Base-by-base conservation (phyloP, 2,888 invertebrate genomes). In the Dynastes grantii region DNA sequence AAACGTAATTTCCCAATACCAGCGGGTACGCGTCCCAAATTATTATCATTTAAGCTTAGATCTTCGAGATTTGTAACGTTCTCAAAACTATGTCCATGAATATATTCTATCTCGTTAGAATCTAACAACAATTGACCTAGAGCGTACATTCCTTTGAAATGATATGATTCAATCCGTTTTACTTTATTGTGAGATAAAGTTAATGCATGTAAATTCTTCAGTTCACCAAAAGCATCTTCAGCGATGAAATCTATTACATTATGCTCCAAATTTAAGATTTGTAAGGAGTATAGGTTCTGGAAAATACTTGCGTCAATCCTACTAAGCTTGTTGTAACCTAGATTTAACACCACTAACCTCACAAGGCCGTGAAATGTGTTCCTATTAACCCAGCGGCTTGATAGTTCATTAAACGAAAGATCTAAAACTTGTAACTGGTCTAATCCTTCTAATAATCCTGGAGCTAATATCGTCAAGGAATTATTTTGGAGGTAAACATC, bases 31-130 rank as follows among this genome's bases (percentile, higher is more conserved):
- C 92, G 92, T 55, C 91, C 92, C 84, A 96, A 90, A 85, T 91
- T 89, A 89, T 96, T 96, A 80, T 93, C 93, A 85, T 93, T 94
- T 81, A 96, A 89, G 65, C 94, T 94, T 83, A 96, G 90, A 87
- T 95, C 95, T 87, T 94, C 93, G 58, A 96, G 90, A 87, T 93
- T 93, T 8, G 94, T 95, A 85, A 94, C 92, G 88, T 95, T 96
- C 86, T 92, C 92, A 87, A 96, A 95, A 37, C 95, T 92, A 83
- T 92, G 92, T 71, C 92, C 90, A 87, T 95, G 93, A 71, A 96
- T 91, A 84, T 90, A 90, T 76, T 92, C 91, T 83, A 96, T 92
- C 87, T 91, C 91, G 87, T 96, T 96, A 81, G 93, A 92, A 87
- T 95, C 95, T 80, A 95, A 90, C 84, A 94, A 92, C 82, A 96